Percentiles rank a stretch among this genome's conserved stretches.
Evolutionary conservation across 1,140 invertebrate species (phyloP).

Genomic region (Pseudomyrmex concolor): DNA sequence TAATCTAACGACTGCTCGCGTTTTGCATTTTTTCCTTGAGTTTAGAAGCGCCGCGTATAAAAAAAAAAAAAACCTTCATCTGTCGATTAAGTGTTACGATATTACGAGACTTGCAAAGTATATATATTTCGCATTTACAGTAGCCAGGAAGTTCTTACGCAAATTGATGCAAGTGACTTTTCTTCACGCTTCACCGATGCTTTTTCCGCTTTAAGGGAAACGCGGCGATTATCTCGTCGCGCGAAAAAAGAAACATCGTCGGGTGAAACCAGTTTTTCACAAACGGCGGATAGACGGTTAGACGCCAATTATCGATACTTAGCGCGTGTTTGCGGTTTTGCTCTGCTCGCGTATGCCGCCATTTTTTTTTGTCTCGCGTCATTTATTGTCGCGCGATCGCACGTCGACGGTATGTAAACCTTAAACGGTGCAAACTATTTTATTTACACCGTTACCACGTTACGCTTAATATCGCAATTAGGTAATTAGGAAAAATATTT

Average conservation of each 20-base stretch:
- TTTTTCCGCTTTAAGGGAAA: constrained; percentile 4
- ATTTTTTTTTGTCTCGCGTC: constrained; percentile 33
- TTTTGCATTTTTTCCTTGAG: constrained; percentile 30
- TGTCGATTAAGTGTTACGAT: not conserved
- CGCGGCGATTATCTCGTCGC: not conserved
- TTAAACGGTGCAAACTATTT: constrained; percentile 14
- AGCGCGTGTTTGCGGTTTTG: constrained; percentile 37
- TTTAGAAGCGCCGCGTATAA: not conserved
- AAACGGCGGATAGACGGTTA: constrained; percentile 34
- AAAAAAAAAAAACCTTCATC: constrained; percentile 11
- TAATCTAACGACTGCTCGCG: constrained; percentile 20
- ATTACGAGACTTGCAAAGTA: no score
- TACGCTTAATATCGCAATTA: not conserved
- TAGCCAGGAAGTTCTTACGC: constrained; percentile 14
- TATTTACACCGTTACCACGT: not conserved
- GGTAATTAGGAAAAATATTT: not conserved
- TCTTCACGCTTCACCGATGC: not conserved
- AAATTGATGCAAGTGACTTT: constrained; percentile 23
- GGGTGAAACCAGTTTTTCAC: constrained; percentile 11
- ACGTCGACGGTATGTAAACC: not conserved
- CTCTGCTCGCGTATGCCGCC: constrained; percentile 15
- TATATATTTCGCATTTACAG: not conserved
- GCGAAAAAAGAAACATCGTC: constrained; percentile 26
- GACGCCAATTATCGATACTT: constrained; percentile 42
- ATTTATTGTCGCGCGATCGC: constrained; percentile 3